Base-by-base conservation (phyloP, 2,113 vertebrate genomes). In the Cygnus atratus region DNA sequence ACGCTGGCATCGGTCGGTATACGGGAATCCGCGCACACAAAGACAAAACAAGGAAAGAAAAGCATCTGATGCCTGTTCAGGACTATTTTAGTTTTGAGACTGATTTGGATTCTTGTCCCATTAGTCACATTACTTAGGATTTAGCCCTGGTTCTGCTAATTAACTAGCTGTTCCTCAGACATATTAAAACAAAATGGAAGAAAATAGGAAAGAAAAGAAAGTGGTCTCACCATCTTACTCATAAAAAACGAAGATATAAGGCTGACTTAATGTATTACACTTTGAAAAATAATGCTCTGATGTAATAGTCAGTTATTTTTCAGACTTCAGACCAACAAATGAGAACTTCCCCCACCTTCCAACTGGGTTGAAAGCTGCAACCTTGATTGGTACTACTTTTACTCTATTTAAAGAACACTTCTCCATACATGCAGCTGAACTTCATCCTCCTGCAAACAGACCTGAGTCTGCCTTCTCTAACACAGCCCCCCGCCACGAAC, bases 231-330 rank as follows among this genome's bases (percentile, higher is more conserved):
- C 44, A 50, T 63, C 59, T 80, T 88, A 66, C 20, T 84, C 61
- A 44, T 61, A 77, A 81, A 95, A 87, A 65, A 57, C 29, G 43
- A 93, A 90, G 62, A 87, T 88, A 87, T 71, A 78, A 96, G 94
- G 84, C 46, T 85, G 83, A 92, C 65, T 81, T 80, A 29, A 90
- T 57, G 39, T 44, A 80, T 82, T 87, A 90, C 70, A 59, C 0
- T 5, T 43, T 21, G 50, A 88, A 92, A 87, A 96, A 86, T 77
- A 76, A 93, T 61, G 76, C 63, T 72, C 79, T 71, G 83, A 90
- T 61, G 58, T 84, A 90, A 78, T 43, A 83, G 67, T 77, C 8
- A 59, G 90, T 77, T 75, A 21, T 75, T 93, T 90, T 84, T 76
- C 84, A 86, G 91, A 76, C 72, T 72, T 65, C 66, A 83, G 87